Evolutionary conservation across 1,140 invertebrate genomes (phyloP), one percentile per base, ranked within the genome.

Genomic region (Muscidifurax raptorellus): DNA sequence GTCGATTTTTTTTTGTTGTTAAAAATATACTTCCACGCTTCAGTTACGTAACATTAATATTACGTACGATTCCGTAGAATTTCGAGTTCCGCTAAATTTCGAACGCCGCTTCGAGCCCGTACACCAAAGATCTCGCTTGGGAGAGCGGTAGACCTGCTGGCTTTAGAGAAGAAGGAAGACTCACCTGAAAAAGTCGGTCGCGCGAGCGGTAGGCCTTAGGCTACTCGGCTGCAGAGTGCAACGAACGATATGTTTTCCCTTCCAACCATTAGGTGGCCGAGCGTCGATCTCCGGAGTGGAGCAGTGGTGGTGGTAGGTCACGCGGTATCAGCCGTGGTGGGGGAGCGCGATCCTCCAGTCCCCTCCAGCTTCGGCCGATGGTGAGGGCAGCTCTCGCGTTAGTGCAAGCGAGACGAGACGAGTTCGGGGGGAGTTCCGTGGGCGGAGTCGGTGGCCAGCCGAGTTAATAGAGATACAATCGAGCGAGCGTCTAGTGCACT

Each of bases 391-490:
- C 27, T 75, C 67, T 79, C 15, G 44, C 18, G 25, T 74, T 67
- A 18, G 85, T 30, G 27, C 12, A 78, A 80, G 82, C 40, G 74
- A 86, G 52, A 71, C 0, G 27, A 3, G 67, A 30, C 28, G 27
- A 79, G 32, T 12, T 13, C 15, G 27, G 47, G 67, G 78, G 83
- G 81, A 80, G 85, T 28, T 7, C 22, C 28, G 30, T 90, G 86
- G 92, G 92, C 91, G 92, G 91, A 89, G 88, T 86, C 64, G 89
- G 2, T 32, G 32, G 77, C 86, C 87, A 84, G 83, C 86, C 90
- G 87, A 88, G 90, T 93, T 93, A 93, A 93, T 93, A 93, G 92
- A 93, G 92, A 93, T 93, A 92, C 92, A 92, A 93, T 93, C 92
- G 91, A 91, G 90, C 59, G 90, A 89, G 90, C 91, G 92, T 91